These are phyloP conservation scores for Tricholaema leucomelas DNA, from an alignment of 2,113 vertebrate genomes.

Conservation along the genomic window DNA sequence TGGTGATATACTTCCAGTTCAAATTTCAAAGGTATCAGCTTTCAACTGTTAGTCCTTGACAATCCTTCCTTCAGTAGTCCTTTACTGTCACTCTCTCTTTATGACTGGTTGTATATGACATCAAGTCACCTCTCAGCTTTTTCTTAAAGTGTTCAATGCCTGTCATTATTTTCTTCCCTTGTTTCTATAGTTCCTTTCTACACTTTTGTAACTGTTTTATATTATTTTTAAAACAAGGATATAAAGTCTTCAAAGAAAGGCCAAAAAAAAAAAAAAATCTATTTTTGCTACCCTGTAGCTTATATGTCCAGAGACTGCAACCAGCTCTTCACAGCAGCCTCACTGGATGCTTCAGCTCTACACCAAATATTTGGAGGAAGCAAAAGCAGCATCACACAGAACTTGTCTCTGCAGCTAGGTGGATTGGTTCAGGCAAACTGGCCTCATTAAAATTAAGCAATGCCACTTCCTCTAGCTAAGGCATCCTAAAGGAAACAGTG, in stretches of 20 bases:
- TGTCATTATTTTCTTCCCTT: not conserved
- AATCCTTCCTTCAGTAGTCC: not conserved
- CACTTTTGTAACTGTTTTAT: not conserved
- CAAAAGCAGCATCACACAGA: not conserved
- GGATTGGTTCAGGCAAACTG: not conserved
- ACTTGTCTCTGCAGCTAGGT: not conserved
- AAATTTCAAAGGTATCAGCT: slow-evolving; percentile 28
- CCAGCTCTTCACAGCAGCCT: not conserved
- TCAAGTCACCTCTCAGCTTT: not conserved
- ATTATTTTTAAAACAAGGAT: not conserved
- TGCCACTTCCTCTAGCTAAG: not conserved
- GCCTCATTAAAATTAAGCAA: not conserved
- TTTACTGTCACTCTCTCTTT: not conserved
- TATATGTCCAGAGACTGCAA: not conserved
- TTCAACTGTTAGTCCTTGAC: slow-evolving; percentile 6
- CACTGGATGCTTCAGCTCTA: not conserved
- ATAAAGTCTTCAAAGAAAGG: not conserved
- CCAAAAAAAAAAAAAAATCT: not conserved
- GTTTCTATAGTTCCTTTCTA: not conserved
- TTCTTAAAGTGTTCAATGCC: not conserved
- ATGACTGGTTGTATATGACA: not conserved
- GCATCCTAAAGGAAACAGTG: not conserved
- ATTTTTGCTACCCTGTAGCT: not conserved
- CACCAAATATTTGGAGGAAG: not conserved
- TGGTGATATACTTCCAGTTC: not conserved